These are phyloP conservation scores for Ennomos fuscantarius DNA, from an alignment of 2,888 invertebrate species.

Conservation along the genomic window DNA sequence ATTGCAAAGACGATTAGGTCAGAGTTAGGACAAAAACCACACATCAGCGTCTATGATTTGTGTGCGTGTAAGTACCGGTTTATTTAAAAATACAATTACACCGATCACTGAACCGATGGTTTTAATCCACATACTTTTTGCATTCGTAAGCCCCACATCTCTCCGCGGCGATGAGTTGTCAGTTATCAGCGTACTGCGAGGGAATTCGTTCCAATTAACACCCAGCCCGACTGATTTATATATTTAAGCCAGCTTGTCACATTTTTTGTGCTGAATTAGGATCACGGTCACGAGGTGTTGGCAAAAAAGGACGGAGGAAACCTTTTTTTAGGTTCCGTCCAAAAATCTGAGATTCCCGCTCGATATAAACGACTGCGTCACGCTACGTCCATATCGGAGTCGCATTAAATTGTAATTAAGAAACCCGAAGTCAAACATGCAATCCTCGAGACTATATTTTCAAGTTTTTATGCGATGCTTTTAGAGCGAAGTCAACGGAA, in stretches of 20 bases:
- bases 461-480: constrained; percentile 15
- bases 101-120: constrained; percentile 5
- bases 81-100: not conserved
- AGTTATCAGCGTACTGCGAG: constrained; percentile 62
- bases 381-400: constrained; percentile 9
- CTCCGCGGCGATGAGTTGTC: constrained; percentile 40
- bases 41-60: too few species aligned
- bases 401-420: constrained; percentile 20
- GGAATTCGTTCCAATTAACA: constrained; percentile 83
- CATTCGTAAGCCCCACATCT: constrained; percentile 38
- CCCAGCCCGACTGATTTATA: constrained; percentile 75
- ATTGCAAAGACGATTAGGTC: too few species aligned
- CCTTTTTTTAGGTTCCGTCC: constrained; percentile 36
- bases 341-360: constrained; percentile 5
- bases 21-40: too few species aligned
- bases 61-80: too few species aligned
- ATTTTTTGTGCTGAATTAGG: constrained; percentile 71
- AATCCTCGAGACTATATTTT: constrained; percentile 5
- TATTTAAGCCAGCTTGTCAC: constrained; percentile 61
- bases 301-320: constrained; percentile 51
- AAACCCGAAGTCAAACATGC: constrained; percentile 9
- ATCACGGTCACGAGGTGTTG: constrained; percentile 59
- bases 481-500: constrained; percentile 10
- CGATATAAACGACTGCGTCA: constrained; percentile 18
- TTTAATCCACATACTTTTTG: constrained; percentile 33